Conservation (phyloP, 2,888 invertebrate genomes). For the Acholoe squamosa region DNA sequence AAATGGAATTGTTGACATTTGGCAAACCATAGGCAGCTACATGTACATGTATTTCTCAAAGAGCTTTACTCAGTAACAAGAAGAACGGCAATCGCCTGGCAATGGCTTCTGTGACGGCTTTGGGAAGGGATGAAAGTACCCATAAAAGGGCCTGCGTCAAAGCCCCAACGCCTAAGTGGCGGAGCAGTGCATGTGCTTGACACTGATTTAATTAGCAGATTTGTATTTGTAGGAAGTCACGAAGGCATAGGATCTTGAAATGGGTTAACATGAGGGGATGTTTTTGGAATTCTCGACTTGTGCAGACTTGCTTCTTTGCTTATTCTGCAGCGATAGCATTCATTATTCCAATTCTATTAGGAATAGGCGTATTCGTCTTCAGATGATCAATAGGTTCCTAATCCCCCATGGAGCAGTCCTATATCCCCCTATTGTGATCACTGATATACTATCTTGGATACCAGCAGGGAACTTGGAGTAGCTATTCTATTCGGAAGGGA, state of each 20-base stretch:
- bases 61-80: too few species aligned
- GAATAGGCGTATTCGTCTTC: too few species aligned
- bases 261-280: too few species aligned
- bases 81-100: too few species aligned
- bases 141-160: not conserved
- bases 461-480: not conserved
- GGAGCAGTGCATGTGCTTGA: not conserved
- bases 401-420: too few species aligned
- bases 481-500: not conserved
- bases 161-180: not conserved
- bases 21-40: not conserved
- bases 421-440: too few species aligned
- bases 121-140: not conserved
- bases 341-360: too few species aligned
- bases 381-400: too few species aligned
- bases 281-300: too few species aligned
- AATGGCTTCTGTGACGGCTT: not conserved
- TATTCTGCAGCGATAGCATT: too few species aligned
- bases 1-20: constrained; percentile 63
- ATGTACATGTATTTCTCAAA: not conserved
- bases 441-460: too few species aligned
- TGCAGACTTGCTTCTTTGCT: too few species aligned
- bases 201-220: constrained; percentile 15
- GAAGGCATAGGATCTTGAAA: not conserved
- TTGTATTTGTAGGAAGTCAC: not conserved